A percentile compares a stretch with the other conserved stretches of the same genome.
Evolutionary conservation across 2,797 vertebrate species (phyloP).

Genomic region (Morus bassanus): DNA sequence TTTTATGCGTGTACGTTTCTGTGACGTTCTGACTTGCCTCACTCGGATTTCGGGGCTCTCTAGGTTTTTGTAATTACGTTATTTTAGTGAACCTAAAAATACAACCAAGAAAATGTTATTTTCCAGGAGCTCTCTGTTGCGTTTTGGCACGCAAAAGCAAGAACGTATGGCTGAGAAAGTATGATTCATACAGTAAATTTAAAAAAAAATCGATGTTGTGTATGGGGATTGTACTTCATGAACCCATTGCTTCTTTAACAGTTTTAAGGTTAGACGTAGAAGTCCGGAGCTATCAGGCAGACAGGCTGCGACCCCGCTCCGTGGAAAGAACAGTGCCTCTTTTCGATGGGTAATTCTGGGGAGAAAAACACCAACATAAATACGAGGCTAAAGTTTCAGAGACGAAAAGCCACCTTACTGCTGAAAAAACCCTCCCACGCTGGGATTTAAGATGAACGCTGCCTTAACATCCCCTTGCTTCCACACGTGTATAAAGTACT

Average conservation of each 20-base stretch:
- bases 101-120: background rate
- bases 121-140: background rate
- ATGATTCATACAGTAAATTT: background rate
- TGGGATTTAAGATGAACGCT: background rate
- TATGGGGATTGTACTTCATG: background rate
- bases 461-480: background rate
- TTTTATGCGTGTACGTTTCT: rapidly evolving
- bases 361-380: background rate
- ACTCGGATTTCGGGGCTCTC: too few relatives aligned
- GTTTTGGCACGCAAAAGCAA: background rate
- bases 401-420: background rate
- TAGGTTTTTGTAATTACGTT: background rate
- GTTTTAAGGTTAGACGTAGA: background rate
- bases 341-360: background rate
- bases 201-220: background rate
- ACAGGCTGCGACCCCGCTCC: background rate
- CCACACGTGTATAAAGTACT: too few relatives aligned
- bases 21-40: background rate
- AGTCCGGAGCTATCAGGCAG: background rate
- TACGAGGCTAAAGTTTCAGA: background rate
- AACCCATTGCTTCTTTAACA: background rate
- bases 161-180: background rate
- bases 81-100: background rate
- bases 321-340: background rate
- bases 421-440: background rate